Evolutionary conservation across 2,113 vertebrate genomes (phyloP), one percentile per base, ranked within the genome.

Genomic region (Phocoena phocoena): DNA sequence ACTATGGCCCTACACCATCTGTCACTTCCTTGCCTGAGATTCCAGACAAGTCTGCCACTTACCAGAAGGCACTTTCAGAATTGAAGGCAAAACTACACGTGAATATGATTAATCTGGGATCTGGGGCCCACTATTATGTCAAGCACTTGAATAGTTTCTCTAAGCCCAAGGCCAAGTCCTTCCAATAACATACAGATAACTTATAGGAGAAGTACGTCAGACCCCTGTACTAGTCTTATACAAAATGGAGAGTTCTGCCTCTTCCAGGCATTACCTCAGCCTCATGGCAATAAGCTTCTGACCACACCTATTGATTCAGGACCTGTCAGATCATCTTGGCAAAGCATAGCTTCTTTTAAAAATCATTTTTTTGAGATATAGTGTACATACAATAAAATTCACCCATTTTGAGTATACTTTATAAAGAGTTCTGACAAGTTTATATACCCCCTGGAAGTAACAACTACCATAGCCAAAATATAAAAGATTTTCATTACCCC

Each of bases 101-200:
- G 47, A 91, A 70, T 91, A 76, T 89, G 36, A 86, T 82, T 94
- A 76, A 92, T 33, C 74, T 92, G 60, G 31, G 62, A 65, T 41
- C 87, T 74, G 11, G 28, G 15, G 14, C 44, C 58, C 58, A 84
- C 36, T 31, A 0, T 70, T 92, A 62, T 60, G 8, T 68, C 17
- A 96, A 80, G 10, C 73, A 89, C 23, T 79, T 95, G 23, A 68
- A 77, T 38, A 53, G 17, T 60, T 96, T 86, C 80, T 58, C 71
- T 82, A 94, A 96, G 26, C 36, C 41, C 67, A 38, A 95, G 25
- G 47, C 13, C 63, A 84, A 90, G 55, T 53, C 14, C 60, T 89
- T 94, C n/a, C 12, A 60, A 86, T 15, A 80, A 36, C 31, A 53
- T 73, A 84, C 50, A 84, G 15, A 68, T 33, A 73, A 28, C 28